These are phyloP conservation scores for Sebastes umbrosus DNA, from an alignment of 2,797 vertebrate species.

Conservation along the genomic window DNA sequence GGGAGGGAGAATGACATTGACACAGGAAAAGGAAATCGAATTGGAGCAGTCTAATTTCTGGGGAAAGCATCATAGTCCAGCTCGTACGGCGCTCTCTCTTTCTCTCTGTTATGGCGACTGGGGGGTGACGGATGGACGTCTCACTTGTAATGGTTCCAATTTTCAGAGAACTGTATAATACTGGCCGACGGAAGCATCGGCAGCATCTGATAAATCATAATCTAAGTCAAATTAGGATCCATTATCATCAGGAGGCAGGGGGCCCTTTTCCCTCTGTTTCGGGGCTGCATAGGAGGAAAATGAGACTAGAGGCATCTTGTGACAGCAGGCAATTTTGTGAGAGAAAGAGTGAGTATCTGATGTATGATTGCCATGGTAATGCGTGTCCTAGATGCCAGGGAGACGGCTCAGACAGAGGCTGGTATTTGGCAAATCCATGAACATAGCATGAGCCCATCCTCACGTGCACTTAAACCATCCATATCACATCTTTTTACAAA, in stretches of 20 bases:
- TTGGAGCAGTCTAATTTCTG: conserved; percentile 66
- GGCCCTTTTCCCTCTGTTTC: conserved; percentile 41
- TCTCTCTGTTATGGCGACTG: conserved; percentile 24
- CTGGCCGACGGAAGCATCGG: conserved; percentile 50
- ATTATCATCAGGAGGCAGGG: conserved; percentile 67
- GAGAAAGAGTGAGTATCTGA: conserved; percentile 44
- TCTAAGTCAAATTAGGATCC: conserved; percentile 75
- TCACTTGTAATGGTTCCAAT: conserved; percentile 69
- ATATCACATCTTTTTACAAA: neutral
- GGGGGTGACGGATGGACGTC: conserved; percentile 62
- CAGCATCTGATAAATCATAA: conserved; percentile 75
- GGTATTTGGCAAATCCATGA: conserved; percentile 4
- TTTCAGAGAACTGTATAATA: conserved; percentile 59
- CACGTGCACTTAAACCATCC: neutral
- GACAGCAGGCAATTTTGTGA: conserved; percentile 64
- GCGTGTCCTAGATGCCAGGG: conserved; percentile 37
- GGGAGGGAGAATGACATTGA: conserved; percentile 3
- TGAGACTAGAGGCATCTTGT: conserved; percentile 60
- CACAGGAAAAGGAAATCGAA: conserved; percentile 57
- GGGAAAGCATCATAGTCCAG: conserved; percentile 46
- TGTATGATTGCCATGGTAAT: conserved; percentile 61
- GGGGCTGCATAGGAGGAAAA: conserved; percentile 47
- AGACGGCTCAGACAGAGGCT: conserved; percentile 28
- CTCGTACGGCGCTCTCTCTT: conserved; percentile 15
- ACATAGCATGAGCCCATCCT: neutral